Percentiles rank a stretch among this genome's conserved stretches.
Evolutionary conservation across 2,888 invertebrate genomes (phyloP).

Genomic region (Dryomyza anilis): DNA sequence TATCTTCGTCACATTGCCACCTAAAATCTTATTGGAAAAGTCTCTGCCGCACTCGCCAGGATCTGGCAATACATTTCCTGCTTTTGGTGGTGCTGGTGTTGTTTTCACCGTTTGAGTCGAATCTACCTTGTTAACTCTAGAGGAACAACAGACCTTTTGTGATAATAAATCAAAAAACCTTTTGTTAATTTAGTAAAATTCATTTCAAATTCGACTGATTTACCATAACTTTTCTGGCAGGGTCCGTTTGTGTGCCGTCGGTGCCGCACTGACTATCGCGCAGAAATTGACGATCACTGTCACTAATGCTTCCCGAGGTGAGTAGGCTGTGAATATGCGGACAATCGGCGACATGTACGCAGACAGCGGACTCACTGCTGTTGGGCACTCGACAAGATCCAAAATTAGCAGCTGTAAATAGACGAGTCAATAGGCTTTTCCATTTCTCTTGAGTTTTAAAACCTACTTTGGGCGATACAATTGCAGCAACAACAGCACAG

Average conservation of each 20-base stretch:
- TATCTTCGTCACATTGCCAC: conserved; percentile 66
- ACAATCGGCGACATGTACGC: conserved; percentile 10
- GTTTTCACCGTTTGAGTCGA: no score
- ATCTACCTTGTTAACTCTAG: background rate
- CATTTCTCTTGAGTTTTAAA: no score
- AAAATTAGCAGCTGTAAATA: no score
- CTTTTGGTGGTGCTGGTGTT: background rate
- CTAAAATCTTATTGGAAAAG: conserved; percentile 66
- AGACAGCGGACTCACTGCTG: conserved; percentile 9
- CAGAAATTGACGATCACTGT: background rate
- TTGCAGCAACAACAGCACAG: no score
- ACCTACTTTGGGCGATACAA: no score
- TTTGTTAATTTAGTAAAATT: background rate
- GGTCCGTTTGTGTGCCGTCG: conserved; percentile 13
- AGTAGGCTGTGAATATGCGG: conserved; percentile 1
- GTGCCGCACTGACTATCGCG: conserved; percentile 25
- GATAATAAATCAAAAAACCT: background rate
- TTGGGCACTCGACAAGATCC: background rate
- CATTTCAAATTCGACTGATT: background rate
- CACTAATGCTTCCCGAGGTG: background rate
- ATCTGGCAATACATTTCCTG: conserved; percentile 58
- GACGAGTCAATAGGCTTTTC: no score
- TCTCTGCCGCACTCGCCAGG: conserved; percentile 64
- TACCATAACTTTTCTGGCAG: conserved; percentile 13
- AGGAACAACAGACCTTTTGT: conserved; percentile 15